Conservation (phyloP, 1,140 invertebrate genomes). For the Ephestia elutella region DNA sequence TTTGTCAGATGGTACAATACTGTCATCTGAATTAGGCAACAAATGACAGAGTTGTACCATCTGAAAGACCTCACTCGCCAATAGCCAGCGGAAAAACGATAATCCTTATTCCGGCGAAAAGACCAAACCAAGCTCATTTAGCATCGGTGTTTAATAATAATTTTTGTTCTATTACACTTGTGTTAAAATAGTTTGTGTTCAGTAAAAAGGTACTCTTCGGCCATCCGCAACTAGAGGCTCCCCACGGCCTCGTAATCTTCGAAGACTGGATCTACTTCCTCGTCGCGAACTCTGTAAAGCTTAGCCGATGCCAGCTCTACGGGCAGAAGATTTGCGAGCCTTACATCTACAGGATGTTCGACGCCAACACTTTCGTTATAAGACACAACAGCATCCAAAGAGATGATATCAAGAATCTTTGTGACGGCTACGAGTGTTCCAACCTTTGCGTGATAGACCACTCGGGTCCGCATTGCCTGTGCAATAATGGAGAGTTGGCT, state of each 20-base stretch:
- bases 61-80: too few species aligned
- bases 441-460: slow-evolving; percentile 75
- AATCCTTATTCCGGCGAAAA: too few species aligned
- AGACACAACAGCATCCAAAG: slow-evolving; percentile 74
- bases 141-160: too few species aligned
- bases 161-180: too few species aligned
- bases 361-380: slow-evolving; percentile 74
- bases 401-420: slow-evolving; percentile 62
- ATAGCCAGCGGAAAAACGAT: too few species aligned
- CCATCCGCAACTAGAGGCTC: slow-evolving; percentile 61
- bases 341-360: slow-evolving; percentile 58
- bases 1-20: too few species aligned
- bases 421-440: slow-evolving; percentile 65
- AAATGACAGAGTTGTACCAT: too few species aligned
- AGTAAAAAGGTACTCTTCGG: slow-evolving; percentile 26
- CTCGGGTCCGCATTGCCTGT: slow-evolving; percentile 72
- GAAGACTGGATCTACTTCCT: slow-evolving; percentile 78
- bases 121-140: too few species aligned
- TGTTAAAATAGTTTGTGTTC: too few species aligned
- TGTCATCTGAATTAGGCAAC: too few species aligned
- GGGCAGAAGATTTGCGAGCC: slow-evolving; percentile 59
- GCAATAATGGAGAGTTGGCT: slow-evolving; percentile 60
- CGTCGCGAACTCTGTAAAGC: slow-evolving; percentile 56
- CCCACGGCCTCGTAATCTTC: slow-evolving; percentile 73
- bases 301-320: slow-evolving; percentile 75